These are phyloP conservation scores for Globodera ellingtonae DNA, from an alignment of 1,140 invertebrate species.

Conservation along the genomic window DNA sequence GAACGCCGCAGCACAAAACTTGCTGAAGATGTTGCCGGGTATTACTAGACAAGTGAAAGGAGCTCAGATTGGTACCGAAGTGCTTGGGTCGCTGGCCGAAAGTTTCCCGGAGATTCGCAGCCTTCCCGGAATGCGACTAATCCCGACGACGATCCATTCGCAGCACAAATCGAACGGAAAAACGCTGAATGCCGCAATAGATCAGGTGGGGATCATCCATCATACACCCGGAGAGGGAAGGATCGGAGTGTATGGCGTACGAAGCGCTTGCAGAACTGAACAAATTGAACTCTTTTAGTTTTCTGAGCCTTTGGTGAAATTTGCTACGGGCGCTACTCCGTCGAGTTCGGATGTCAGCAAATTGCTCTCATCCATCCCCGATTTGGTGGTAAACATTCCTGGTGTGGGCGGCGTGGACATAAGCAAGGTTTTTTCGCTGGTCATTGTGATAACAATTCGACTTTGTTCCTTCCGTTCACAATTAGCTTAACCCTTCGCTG, in stretches of 20 bases:
- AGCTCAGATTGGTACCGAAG: slow-evolving; percentile 21
- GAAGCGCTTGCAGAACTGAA: background rate
- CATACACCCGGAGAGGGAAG: background rate
- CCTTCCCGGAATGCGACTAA: slow-evolving; percentile 34
- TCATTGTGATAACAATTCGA: too few relatives aligned
- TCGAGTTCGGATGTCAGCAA: slow-evolving; percentile 48
- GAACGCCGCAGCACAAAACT: slow-evolving; percentile 4
- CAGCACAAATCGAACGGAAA: slow-evolving; percentile 8
- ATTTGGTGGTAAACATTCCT: slow-evolving; percentile 60
- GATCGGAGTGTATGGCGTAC: too few relatives aligned
- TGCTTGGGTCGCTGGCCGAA: slow-evolving; percentile 13
- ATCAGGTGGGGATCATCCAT: background rate
- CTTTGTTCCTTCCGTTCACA: background rate
- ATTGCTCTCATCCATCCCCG: slow-evolving; percentile 55
- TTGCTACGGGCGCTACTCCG: slow-evolving; percentile 53
- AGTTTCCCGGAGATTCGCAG: slow-evolving; percentile 25
- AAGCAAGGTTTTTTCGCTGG: slow-evolving; percentile 40
- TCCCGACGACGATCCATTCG: slow-evolving; percentile 15
- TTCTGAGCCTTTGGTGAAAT: slow-evolving; percentile 53
- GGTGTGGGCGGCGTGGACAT: slow-evolving; percentile 60
- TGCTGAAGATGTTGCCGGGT: slow-evolving; percentile 18
- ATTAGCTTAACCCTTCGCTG: slow-evolving; percentile 50
- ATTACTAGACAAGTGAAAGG: slow-evolving; percentile 10
- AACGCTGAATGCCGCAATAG: slow-evolving; percentile 4
- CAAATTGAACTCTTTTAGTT: slow-evolving; percentile 42